Base-by-base conservation (phyloP, 2,888 invertebrate genomes). In the Amphipyra berbera region DNA sequence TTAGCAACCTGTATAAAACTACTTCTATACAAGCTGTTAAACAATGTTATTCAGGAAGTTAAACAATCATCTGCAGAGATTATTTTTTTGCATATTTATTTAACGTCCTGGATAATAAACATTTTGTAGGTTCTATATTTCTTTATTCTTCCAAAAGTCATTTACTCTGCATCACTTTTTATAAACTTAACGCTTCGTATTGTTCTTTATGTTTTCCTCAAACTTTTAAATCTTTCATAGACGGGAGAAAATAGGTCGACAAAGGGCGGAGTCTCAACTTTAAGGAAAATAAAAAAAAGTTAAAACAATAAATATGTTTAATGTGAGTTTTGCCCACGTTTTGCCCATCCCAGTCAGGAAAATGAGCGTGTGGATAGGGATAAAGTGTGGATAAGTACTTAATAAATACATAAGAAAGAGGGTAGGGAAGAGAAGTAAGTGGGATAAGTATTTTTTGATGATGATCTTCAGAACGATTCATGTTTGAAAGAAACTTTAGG, bases 201-300 rank as follows among this genome's bases (percentile, higher is more conserved):
- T 58, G 21, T 45, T 30, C 15, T 68, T 50, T 56, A 27, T 50
- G 48, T 40, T 40, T 48, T 42, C 47, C 13, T 14, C 14, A 30
- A 66, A 72, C 41, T 65, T 55, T 47, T 48, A 48, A 55, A 55
- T 15, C 55, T 13, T 37, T 45, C 15, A 10, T 46, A n/a, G 15
- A 8, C 13, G 0, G 9, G 8, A 44, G 35, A 21, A 56, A 48
- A 47, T 44, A 33, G 42, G 50, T 41, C 41, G 35, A 33, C 27
- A 5, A 12, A 42, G 21, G 37, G 9, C 7, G 35, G 15, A 2
- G 3, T 44, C 10, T 13, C 10, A 27, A 37, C 52, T 56, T 37
- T 15, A 8, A 12, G 14, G 38, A 7, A 15, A 33, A n/a, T n/a
- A 37, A 41, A 60, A 45, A 65, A 64, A 71, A 72, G 59, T 50